phyloP scores from a whole-genome alignment of 2,797 vertebrate species.

The Microctenopoma steveboyesi region DNA sequence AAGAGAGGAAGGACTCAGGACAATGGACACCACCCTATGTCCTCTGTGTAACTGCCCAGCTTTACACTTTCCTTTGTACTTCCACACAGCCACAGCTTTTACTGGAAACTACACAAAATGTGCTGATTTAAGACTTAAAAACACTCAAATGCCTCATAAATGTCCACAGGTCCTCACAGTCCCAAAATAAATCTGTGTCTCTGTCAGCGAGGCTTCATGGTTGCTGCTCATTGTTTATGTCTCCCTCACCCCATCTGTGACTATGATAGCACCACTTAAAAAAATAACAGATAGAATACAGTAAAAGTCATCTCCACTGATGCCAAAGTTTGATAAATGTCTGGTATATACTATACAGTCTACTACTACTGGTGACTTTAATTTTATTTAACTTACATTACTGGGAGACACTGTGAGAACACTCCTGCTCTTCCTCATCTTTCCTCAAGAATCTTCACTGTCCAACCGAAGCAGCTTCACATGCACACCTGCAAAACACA shows the following conservation, averaged over 20 bases:
- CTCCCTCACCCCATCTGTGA: neutral
- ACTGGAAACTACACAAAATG: constrained; percentile 2
- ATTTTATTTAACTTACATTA: constrained; percentile 82
- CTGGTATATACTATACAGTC: neutral
- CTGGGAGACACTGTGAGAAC: constrained; percentile 94
- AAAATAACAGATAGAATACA: too few relatives aligned
- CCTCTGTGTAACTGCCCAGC: neutral
- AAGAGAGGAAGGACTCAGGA: constrained; percentile 2
- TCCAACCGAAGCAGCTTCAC: constrained; percentile 56
- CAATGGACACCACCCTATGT: neutral
- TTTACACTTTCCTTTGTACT: neutral
- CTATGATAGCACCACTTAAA: neutral
- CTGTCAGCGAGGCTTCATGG: neutral
- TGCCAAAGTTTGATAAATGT: constrained; percentile 13
- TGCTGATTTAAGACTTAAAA: neutral
- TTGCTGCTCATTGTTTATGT: neutral
- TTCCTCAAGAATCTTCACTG: constrained; percentile 62
- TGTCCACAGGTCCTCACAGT: neutral
- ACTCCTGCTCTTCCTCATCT: constrained; percentile 98
- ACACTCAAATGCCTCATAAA: neutral
- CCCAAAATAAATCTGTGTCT: constrained; percentile 4
- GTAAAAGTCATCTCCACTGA: constrained; percentile 4
- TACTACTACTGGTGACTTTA: too few relatives aligned
- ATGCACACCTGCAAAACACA: constrained; percentile 71
- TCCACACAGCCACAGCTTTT: neutral